Conservation (phyloP, 2,113 vertebrate genomes). For the Anolis carolinensis region DNA sequence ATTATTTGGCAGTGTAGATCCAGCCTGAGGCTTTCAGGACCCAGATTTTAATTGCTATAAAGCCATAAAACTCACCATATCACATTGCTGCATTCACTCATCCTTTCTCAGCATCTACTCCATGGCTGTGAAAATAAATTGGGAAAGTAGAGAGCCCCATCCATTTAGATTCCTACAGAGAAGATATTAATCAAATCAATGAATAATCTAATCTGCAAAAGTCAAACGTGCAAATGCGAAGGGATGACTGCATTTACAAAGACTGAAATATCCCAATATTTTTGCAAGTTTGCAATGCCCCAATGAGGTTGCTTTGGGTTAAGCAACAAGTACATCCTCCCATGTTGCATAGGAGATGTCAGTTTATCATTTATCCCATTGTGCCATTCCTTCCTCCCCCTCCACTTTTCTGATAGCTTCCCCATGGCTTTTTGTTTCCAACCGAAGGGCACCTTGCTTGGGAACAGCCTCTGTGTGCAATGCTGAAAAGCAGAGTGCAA, state of each 20-base stretch:
- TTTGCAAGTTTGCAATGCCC: not conserved
- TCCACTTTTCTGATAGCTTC: slow-evolving; percentile 39
- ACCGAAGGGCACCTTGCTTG: slow-evolving; percentile 61
- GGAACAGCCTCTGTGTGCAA: slow-evolving; percentile 9
- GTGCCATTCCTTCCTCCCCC: slow-evolving; percentile 20
- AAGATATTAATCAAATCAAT: not conserved
- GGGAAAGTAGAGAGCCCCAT: not conserved
- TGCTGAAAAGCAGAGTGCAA: slow-evolving; percentile 43
- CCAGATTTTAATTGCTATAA: not conserved
- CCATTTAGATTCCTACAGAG: not conserved
- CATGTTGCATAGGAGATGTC: not conserved
- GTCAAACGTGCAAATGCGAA: no score
- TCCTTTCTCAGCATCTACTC: not conserved
- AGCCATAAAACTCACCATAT: not conserved
- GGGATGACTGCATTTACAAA: no score
- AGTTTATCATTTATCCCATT: slow-evolving; percentile 17
- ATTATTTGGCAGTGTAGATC: no score
- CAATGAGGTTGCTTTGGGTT: not conserved
- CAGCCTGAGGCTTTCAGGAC: no score
- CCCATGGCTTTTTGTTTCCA: slow-evolving; percentile 36
- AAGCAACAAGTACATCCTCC: not conserved
- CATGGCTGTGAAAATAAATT: not conserved
- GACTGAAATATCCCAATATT: not conserved
- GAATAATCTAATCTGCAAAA: no score
- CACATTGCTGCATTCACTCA: not conserved